Evolutionary conservation across 2,797 vertebrate genomes (phyloP).

Genomic region (Acrossocheilus fasciatus): DNA sequence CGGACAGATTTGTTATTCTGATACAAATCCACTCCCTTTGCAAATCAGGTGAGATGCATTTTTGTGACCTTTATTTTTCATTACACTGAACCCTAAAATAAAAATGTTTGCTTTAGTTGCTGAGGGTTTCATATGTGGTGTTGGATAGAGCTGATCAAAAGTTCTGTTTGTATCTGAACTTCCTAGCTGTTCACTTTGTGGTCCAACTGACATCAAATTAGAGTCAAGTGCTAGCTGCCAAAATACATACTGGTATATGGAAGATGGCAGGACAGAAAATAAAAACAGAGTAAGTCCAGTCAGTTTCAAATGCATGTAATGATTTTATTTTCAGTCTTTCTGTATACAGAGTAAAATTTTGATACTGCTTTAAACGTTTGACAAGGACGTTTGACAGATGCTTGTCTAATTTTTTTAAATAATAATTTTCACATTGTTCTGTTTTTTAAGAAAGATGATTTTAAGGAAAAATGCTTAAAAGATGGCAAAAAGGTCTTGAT

Average conservation of each 20-base stretch:
- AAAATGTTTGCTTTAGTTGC: background rate
- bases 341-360: background rate
- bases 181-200: background rate
- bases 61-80: background rate
- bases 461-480: background rate
- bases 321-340: background rate
- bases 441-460: background rate
- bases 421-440: background rate
- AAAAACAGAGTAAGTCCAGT: rapidly evolving
- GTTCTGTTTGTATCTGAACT: background rate
- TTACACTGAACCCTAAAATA: background rate
- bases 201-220: rapidly evolving
- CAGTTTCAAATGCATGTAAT: background rate
- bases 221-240: rapidly evolving
- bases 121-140: background rate
- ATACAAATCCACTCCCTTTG: rapidly evolving
- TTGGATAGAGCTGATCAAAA: background rate
- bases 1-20: rapidly evolving
- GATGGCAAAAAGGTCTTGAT: rapidly evolving
- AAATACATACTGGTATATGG: background rate
- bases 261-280: background rate
- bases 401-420: background rate
- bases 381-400: background rate
- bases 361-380: background rate
- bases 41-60: background rate